phyloP scores from a whole-genome alignment of 2,797 vertebrate species.

The Enteromius radiatus region DNA sequence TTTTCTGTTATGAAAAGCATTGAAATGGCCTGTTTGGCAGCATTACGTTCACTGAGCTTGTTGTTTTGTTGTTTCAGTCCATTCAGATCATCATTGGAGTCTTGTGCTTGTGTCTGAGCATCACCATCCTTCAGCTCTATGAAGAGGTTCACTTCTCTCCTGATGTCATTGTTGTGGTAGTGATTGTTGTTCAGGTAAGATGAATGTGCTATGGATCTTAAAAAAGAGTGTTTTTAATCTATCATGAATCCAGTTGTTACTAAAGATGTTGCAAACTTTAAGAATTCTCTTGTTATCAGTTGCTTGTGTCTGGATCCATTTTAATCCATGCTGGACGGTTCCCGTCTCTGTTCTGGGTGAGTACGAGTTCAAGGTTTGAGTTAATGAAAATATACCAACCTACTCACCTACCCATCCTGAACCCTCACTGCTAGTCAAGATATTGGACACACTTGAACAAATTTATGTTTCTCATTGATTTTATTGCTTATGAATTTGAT shows the following conservation, averaged over 20 bases:
- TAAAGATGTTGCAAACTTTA: not conserved
- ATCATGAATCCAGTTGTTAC: not conserved
- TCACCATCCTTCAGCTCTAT: slow-evolving; percentile 78
- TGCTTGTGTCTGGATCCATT: slow-evolving; percentile 61
- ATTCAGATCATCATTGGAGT: slow-evolving; percentile 80
- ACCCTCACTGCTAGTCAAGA: not conserved
- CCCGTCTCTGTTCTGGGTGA: slow-evolving; percentile 64
- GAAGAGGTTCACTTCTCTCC: slow-evolving; percentile 79
- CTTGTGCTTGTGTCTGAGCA: slow-evolving; percentile 79
- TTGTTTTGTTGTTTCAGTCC: slow-evolving; percentile 66
- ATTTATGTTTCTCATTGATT: not conserved
- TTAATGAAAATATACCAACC: not conserved
- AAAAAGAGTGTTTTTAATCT: not conserved
- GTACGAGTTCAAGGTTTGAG: slow-evolving; percentile 31
- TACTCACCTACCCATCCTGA: not conserved
- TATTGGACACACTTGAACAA: not conserved
- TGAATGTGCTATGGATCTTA: not conserved
- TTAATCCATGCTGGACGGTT: slow-evolving; percentile 64
- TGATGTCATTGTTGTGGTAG: slow-evolving; percentile 75
- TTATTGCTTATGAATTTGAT: not conserved
- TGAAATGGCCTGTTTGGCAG: not conserved
- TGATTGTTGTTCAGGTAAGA: slow-evolving; percentile 78
- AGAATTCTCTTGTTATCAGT: slow-evolving; percentile 44
- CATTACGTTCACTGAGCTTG: not conserved
- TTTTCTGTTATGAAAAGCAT: not conserved